Evolutionary conservation across 2,888 invertebrate genomes (phyloP).

Genomic region (Podabrus alpinus): DNA sequence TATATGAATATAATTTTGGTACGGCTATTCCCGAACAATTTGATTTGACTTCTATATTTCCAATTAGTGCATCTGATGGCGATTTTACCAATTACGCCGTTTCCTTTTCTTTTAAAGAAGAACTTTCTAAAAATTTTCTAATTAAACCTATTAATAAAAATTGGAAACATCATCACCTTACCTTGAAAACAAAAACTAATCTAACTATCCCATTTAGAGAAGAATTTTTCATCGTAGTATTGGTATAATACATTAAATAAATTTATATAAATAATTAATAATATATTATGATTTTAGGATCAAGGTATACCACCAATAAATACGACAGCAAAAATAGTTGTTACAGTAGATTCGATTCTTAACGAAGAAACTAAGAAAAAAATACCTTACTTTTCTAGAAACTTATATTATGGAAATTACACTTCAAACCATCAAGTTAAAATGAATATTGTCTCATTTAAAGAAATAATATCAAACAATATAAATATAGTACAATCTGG

Average conservation of each 20-base stretch:
- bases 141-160: not conserved
- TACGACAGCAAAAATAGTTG: not conserved
- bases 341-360: not conserved
- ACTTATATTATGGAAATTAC: conserved; percentile 8
- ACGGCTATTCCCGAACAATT: conserved; percentile 6
- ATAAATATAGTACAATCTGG: not conserved
- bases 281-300: not conserved
- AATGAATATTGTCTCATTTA: not conserved
- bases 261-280: not conserved
- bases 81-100: conserved; percentile 12
- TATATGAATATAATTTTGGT: conserved; percentile 16
- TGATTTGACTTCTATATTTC: not conserved
- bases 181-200: not conserved
- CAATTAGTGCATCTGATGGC: conserved; percentile 9
- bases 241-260: not conserved
- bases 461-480: not conserved
- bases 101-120: not conserved
- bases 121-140: conserved; percentile 3
- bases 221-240: conserved; percentile 8
- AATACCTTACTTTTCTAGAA: conserved; percentile 5
- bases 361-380: not conserved
- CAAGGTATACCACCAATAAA: not conserved
- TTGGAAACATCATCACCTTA: not conserved
- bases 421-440: not conserved
- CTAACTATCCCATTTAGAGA: not conserved